phyloP scores from a whole-genome alignment of 2,797 vertebrate genomes.

The Acipenser oxyrinchus region DNA sequence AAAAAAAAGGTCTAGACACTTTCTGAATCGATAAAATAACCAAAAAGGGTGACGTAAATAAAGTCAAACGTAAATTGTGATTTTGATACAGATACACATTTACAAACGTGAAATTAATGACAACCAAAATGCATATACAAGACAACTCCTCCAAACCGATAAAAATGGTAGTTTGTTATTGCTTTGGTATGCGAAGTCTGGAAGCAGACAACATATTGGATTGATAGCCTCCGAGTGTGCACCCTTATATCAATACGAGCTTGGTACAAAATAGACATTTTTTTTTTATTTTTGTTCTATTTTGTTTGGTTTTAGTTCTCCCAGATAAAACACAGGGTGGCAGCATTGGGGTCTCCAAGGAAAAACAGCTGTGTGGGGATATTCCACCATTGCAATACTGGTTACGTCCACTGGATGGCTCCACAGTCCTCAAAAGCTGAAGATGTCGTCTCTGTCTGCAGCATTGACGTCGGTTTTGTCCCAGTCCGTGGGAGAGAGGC shows the following conservation, averaged over 20 bases:
- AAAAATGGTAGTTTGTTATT: slow-evolving; percentile 42
- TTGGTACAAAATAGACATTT: neutral
- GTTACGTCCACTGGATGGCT: slow-evolving; percentile 14
- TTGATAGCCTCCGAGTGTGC: neutral
- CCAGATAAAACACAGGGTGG: slow-evolving; percentile 24
- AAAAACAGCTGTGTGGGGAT: slow-evolving; percentile 20
- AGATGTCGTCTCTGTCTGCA: slow-evolving; percentile 63
- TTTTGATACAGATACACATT: slow-evolving; percentile 29
- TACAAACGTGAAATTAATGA: slow-evolving; percentile 24
- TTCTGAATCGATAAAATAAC: neutral
- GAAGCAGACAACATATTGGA: slow-evolving; percentile 26
- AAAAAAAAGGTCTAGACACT: neutral
- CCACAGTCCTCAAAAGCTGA: slow-evolving; percentile 64
- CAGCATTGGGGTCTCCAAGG: slow-evolving; percentile 28
- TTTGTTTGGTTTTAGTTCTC: slow-evolving; percentile 23
- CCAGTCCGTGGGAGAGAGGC: slow-evolving; percentile 78
- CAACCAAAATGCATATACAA: slow-evolving; percentile 22
- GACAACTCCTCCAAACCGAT: slow-evolving; percentile 27
- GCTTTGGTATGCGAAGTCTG: slow-evolving; percentile 63
- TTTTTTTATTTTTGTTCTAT: too few species aligned
- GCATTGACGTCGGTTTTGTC: slow-evolving; percentile 60
- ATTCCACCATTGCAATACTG: slow-evolving; percentile 9
- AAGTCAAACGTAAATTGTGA: slow-evolving; percentile 12
- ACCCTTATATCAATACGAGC: neutral
- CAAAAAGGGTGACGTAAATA: neutral